Evolutionary conservation across 2,113 vertebrate genomes (phyloP), one percentile per base, ranked within the genome.

Genomic region (Ceyx margarethae): DNA sequence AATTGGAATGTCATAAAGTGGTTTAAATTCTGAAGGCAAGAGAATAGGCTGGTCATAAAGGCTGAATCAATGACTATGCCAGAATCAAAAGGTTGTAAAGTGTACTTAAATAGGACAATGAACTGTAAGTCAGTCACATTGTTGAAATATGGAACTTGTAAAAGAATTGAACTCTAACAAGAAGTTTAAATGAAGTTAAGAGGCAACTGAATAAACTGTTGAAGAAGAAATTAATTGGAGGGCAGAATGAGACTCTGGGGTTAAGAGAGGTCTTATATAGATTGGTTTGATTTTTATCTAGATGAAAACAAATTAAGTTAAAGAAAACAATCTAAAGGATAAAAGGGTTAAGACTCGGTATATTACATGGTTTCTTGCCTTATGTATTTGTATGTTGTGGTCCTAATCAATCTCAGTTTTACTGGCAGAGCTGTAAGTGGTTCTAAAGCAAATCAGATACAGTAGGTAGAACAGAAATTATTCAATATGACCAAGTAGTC

Each of bases 401-500:
- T 92, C 31, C 56, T 82, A 91, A 96, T 96, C 94, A 91, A 89
- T 94, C 83, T 89, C 67, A 42, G 67, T 93, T 89, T 90, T 95
- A 91, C 45, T 89, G 90, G 61, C 69, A 76, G 81, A 85, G 29
- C 31, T 93, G 64, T 92, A 94, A 95, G 51, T 89, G 65, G 56
- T 43, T 92, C 46, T 89, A 91, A 91, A 93, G 51, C 51, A 96
- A 96, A 94, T 95, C 85, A 94, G 68, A 96, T 94, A 89, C 60
- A 68, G 51, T 82, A 77, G 46, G 60, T 92, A 85, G 75, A 82
- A 87, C 74, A 60, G 67, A 90, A 89, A 94, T 93, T 92, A 91
- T 92, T 94, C 60, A 92, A 62, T 18, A 51, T 67, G 74, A 82
- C 54, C 51, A 69, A 90, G 33, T 51, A 66, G 9, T 82, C 93